Base-by-base conservation (phyloP, 1,140 invertebrate genomes). In the Zophobas atratus region DNA sequence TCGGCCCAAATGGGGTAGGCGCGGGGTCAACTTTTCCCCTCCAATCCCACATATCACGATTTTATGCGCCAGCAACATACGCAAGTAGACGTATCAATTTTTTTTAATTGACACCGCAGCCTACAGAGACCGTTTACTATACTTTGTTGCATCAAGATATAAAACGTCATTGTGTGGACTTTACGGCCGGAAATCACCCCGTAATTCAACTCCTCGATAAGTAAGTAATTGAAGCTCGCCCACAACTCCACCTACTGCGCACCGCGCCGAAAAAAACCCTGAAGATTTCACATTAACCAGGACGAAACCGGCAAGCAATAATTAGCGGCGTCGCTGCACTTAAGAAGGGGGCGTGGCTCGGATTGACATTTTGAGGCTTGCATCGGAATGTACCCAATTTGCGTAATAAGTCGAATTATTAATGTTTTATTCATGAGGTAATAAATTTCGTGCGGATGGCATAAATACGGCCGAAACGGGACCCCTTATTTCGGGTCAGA, bases 321-420 rank as follows among this genome's bases (percentile, higher is more conserved):
- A 67, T 67, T 67, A 67, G 33, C 60, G 49, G n/a, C 49, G 49
- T 36, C 35, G 56, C 20, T 35, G 32, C 43, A 46, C 43, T 46
- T 46, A 57, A 38, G 1, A 8, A 43, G 60, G 60, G 39, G 60
- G 60, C 60, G 60, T 67, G 60, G 8, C 39, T 20, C 60, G 60
- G 43, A 67, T 67, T 67, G 60, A 67, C 60, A 67, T 67, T 67
- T 67, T 67, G 60, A 67, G 60, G 60, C 39, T 43, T 46, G 60
- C 39, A 43, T 32, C 60, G 60, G 60, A 67, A 67, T 67, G 60
- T 39, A 67, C 60, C 60, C 60, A 67, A 67, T 67, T 67, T 67
- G 60, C 60, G 60, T 67, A 67, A 67, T 67, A 51, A 51, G 6
- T 20, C 49, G 49, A 51, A 51, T 6, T 51, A 51, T 51, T 4